A percentile compares a stretch with the other conserved stretches of the same genome.
These are phyloP conservation scores for Botrylloides violaceus DNA, from an alignment of 23 tunicate genomes.

Conservation along the genomic window DNA sequence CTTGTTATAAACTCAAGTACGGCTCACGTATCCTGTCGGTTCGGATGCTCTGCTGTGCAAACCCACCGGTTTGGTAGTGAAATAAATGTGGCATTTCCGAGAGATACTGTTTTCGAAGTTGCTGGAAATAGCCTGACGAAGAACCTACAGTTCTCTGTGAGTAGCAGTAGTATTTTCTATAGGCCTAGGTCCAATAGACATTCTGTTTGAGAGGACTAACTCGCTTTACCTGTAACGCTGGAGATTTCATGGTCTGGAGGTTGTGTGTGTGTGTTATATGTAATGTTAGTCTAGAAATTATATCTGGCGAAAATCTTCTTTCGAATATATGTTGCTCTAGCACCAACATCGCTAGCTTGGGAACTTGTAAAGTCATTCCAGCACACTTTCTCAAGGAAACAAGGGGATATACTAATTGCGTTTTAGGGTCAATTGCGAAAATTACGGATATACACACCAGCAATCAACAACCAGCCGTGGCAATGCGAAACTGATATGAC, in stretches of 20 bases:
- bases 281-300: too few relatives aligned
- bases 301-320: too few relatives aligned
- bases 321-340: too few relatives aligned
- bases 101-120: slow-evolving; percentile 2
- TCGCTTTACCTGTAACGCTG: too few relatives aligned
- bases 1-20: background rate
- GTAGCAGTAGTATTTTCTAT: background rate
- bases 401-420: too few relatives aligned
- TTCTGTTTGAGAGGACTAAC: background rate
- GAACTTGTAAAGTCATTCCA: too few relatives aligned
- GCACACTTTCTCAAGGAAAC: too few relatives aligned
- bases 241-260: too few relatives aligned
- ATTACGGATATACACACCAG: background rate
- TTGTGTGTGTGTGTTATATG: too few relatives aligned
- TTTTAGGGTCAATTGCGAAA: background rate
- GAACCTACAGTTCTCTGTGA: background rate
- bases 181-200: background rate
- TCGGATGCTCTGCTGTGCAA: background rate
- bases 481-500: too few relatives aligned
- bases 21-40: background rate
- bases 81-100: slow-evolving; percentile 10
- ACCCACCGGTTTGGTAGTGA: background rate
- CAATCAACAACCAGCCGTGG: background rate
- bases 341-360: too few relatives aligned
- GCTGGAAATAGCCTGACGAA: slow-evolving; percentile 3